Conservation (phyloP, 2,888 invertebrate species). For the Apamea sordens region DNA sequence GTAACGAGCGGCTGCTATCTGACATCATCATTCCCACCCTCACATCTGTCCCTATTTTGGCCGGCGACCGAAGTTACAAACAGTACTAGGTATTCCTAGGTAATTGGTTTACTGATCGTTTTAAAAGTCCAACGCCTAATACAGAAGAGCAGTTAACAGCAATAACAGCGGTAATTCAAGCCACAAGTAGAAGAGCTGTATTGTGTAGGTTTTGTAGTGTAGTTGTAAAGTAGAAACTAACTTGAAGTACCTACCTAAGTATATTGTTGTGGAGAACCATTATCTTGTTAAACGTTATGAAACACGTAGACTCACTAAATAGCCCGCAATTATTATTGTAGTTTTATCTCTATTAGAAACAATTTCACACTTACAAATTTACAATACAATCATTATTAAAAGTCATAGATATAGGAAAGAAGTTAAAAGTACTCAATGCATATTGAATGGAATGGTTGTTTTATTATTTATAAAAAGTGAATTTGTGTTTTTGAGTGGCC, state of each 20-base stretch:
- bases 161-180: not conserved
- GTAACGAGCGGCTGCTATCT: slow-evolving; percentile 8
- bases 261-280: slow-evolving; percentile 10
- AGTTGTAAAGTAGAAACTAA: slow-evolving; percentile 28
- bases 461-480: not conserved
- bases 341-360: slow-evolving; percentile 7
- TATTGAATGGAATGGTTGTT: not conserved
- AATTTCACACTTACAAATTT: slow-evolving; percentile 24
- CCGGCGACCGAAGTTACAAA: slow-evolving; percentile 2
- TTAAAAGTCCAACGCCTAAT: slow-evolving; percentile 21
- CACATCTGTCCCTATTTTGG: slow-evolving; percentile 30
- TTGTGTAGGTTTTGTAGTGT: slow-evolving; percentile 18
- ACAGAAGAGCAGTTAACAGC: slow-evolving; percentile 5
- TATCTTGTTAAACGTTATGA: slow-evolving; percentile 42
- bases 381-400: slow-evolving; percentile 1
- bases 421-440: not conserved
- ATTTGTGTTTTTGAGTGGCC: not conserved
- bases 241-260: slow-evolving; percentile 16
- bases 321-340: not conserved
- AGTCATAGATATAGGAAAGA: too few relatives aligned
- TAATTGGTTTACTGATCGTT: slow-evolving; percentile 22
- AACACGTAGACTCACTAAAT: slow-evolving; percentile 19
- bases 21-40: slow-evolving; percentile 17
- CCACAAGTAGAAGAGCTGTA: slow-evolving; percentile 13
- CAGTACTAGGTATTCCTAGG: slow-evolving; percentile 11